Base-by-base conservation (phyloP, 2,797 vertebrate genomes). In the Sebastes diploproa region DNA sequence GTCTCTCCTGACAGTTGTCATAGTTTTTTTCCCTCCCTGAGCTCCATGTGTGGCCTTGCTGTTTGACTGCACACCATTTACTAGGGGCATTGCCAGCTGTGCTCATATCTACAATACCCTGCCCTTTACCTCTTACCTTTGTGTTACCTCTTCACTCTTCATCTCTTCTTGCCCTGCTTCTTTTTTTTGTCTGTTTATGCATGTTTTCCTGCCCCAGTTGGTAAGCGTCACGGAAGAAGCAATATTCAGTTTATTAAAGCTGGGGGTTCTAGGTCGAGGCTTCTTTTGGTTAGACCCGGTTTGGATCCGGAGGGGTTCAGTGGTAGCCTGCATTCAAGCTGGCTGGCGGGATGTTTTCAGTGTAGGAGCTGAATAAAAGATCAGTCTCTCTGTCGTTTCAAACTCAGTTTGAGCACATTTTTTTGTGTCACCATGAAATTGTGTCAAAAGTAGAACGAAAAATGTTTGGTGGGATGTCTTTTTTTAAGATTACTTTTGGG, bases 41-140 rank as follows among this genome's bases (percentile, higher is more conserved):
- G 13, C 59, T 79, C 20, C 58, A 6, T 30, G 11, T 75, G 74
- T 58, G 69, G 42, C 64, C 23, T 70, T 52, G 36, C 25, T 61
- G 20, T 78, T 56, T 83, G 66, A 79, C 60, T 68, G 74, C 56
- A 59, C 64, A 73, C 70, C 56, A 36, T 82, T 77, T 78, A 36
- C 58, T 7, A 8, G 14, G 25, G 42, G 11, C 42, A 27, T 63
- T 65, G 32, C 42, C 79, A 12, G 22, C 77, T 81, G 55, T 77
- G 52, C 67, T 78, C 36, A 18, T 56, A 73, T 81, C 50, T 34
- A 50, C 18, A 14, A 14, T 61, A 30, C n/a, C 38, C 77, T 76
- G 30, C 66, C 69, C 75, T 90, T 84, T 84, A 84, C 66, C 73
- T 81, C 63, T 79, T 79, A 80, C 70, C 84, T 86, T 75, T 60